These are phyloP conservation scores for Lanistes nyassanus DNA, from an alignment of 1,140 invertebrate genomes.

Conservation along the genomic window DNA sequence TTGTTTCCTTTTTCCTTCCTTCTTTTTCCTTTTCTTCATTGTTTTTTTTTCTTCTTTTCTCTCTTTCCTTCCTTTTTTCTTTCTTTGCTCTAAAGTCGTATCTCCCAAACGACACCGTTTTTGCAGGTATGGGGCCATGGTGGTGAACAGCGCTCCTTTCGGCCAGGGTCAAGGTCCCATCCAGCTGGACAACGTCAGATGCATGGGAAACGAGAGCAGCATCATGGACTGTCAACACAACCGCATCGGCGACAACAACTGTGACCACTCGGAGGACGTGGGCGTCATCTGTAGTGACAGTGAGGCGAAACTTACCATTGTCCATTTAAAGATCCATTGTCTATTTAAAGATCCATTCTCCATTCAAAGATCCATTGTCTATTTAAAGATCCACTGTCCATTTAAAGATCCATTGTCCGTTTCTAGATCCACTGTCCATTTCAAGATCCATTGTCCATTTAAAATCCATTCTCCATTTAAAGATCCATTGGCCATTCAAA, in stretches of 20 bases:
- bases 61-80: neutral
- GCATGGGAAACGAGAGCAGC: conserved; percentile 51
- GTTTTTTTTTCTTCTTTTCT: neutral
- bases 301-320: neutral
- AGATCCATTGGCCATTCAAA: no score
- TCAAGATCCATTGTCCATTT: no score
- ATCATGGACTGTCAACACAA: conserved; percentile 40
- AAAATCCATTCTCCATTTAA: no score
- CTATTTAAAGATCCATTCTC: no score
- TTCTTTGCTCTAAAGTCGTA: neutral
- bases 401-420: no score
- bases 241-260: conserved; percentile 47
- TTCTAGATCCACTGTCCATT: no score
- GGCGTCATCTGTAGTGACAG: conserved; percentile 43
- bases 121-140: neutral
- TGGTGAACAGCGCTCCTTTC: neutral
- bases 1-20: no score
- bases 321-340: no score
- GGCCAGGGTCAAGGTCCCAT: conserved; percentile 40
- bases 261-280: conserved; percentile 55
- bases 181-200: conserved; percentile 54
- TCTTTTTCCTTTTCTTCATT: conserved; percentile 6
- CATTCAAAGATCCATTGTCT: no score
- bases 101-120: neutral
- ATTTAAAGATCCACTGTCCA: no score